These are phyloP conservation scores for Cheilosia impressa DNA, from an alignment of 2,888 invertebrate genomes.

Conservation along the genomic window DNA sequence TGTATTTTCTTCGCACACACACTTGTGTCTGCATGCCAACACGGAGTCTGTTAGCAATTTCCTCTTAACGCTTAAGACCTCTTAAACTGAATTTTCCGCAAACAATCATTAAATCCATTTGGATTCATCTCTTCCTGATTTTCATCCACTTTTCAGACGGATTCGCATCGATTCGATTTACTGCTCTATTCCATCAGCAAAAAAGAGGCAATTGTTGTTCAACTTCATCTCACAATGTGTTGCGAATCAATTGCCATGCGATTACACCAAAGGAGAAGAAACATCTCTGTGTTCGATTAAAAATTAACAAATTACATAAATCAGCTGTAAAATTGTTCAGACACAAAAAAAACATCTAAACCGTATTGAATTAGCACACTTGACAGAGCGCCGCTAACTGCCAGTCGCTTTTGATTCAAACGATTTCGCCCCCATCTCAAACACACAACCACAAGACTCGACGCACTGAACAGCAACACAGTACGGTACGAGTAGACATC, in stretches of 20 bases:
- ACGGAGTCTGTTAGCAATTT: conserved; percentile 43
- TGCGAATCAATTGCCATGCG: conserved; percentile 52
- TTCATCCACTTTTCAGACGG: conserved; percentile 30
- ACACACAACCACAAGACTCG: too few relatives aligned
- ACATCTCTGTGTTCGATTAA: conserved; percentile 46
- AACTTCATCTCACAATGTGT: conserved; percentile 11
- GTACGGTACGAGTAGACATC: neutral
- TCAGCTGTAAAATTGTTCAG: conserved; percentile 50
- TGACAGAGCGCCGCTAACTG: conserved; percentile 27
- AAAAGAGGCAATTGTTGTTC: neutral
- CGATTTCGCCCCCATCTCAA: too few relatives aligned
- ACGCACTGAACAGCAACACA: neutral
- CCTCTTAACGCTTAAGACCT: conserved; percentile 24
- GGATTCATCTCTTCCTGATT: conserved; percentile 60
- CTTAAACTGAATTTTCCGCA: conserved; percentile 31
- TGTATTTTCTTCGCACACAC: too few relatives aligned
- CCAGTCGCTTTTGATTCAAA: too few relatives aligned
- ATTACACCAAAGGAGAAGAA: conserved; percentile 24
- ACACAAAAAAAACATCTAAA: neutral
- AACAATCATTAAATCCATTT: conserved; percentile 53
- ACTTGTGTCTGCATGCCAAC: neutral
- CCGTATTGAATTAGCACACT: conserved; percentile 46
- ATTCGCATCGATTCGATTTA: conserved; percentile 11
- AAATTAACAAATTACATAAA: conserved; percentile 42
- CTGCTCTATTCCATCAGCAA: conserved; percentile 21